These are phyloP conservation scores for Colossoma macropomum DNA, from an alignment of 2,113 vertebrate genomes.

Conservation along the genomic window DNA sequence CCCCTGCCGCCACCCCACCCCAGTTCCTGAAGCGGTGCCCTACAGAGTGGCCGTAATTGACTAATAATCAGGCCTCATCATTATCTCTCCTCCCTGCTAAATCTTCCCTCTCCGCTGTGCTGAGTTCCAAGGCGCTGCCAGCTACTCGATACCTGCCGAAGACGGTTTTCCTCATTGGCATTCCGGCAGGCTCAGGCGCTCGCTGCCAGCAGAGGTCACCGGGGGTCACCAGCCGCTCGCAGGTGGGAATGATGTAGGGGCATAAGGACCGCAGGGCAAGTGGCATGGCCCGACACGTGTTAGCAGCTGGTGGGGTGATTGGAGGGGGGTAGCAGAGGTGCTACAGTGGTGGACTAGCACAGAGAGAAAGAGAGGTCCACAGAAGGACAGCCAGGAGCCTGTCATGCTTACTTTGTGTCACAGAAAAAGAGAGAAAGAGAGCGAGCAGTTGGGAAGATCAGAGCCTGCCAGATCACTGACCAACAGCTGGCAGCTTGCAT, in stretches of 20 bases:
- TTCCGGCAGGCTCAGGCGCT: background rate
- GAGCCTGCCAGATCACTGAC: conserved; percentile 11
- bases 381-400: conserved; percentile 40
- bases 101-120: conserved; percentile 38
- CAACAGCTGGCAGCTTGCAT: conserved; percentile 12
- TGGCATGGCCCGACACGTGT: conserved; percentile 38
- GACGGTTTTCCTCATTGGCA: conserved; percentile 17
- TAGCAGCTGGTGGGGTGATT: conserved; percentile 42
- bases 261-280: background rate
- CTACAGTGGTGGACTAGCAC: background rate
- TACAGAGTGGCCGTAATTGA: conserved; percentile 64
- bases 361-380: conserved; percentile 8
- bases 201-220: conserved; percentile 6
- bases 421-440: background rate
- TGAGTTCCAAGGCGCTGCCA: conserved; percentile 5
- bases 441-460: background rate
- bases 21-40: conserved; percentile 38
- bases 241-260: conserved; percentile 22
- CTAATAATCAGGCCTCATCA: conserved; percentile 62
- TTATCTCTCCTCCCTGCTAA: conserved; percentile 51
- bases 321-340: conserved; percentile 6
- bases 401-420: conserved; percentile 43
- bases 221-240: conserved; percentile 7
- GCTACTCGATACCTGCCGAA: conserved; percentile 21
- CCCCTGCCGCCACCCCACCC: conserved; percentile 28